phyloP scores from a whole-genome alignment of 2,888 invertebrate species.

The Cephus runcator region DNA sequence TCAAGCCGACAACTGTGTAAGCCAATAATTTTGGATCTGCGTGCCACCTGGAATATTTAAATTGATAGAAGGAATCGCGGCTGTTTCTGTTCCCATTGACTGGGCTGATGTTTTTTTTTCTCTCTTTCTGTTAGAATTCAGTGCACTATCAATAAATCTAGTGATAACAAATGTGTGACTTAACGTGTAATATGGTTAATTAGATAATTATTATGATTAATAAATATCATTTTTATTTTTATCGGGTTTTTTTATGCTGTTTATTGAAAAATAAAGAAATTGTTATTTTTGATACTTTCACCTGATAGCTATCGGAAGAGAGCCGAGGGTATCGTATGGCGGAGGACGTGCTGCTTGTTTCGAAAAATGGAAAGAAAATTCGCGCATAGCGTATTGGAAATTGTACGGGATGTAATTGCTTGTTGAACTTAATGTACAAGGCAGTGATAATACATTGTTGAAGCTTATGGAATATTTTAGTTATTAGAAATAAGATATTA shows the following conservation, averaged over 20 bases:
- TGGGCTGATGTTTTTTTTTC: not conserved
- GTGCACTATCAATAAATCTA: not conserved
- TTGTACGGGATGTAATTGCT: not conserved
- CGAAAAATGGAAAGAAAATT: not conserved
- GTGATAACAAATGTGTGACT: not conserved
- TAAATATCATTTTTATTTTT: not conserved
- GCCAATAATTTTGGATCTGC: conserved; percentile 43
- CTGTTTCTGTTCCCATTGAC: conserved; percentile 32
- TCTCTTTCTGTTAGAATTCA: not conserved
- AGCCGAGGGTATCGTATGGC: no score
- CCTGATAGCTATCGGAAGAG: no score
- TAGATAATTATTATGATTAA: not conserved
- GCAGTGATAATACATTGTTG: not conserved
- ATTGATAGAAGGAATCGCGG: conserved; percentile 29
- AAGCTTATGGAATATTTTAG: not conserved
- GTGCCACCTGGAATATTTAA: conserved; percentile 31
- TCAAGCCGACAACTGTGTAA: conserved; percentile 23
- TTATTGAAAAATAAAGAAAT: not conserved
- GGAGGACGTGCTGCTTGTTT: not conserved
- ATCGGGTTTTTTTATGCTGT: not conserved
- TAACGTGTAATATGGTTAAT: no score
- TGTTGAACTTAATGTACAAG: no score
- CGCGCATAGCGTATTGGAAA: not conserved
- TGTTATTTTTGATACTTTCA: no score
- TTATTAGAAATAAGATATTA: not conserved